A percentile compares a stretch with the other conserved stretches of the same genome.
Evolutionary conservation across 2,797 vertebrate species (phyloP).

Genomic region (Artibeus lituratus): DNA sequence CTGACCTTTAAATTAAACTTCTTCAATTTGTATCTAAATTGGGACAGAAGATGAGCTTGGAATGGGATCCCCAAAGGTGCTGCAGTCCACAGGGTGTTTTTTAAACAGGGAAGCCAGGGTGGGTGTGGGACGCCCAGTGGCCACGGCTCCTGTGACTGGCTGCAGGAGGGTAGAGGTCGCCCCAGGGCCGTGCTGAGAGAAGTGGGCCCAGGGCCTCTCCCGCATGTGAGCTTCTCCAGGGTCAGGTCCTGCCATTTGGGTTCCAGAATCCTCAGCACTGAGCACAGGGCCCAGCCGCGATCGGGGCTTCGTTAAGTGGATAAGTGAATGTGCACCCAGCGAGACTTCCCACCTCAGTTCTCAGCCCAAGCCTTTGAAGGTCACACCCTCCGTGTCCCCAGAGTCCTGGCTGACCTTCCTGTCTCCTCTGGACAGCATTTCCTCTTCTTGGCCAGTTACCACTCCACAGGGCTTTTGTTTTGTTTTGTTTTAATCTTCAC

Average conservation of each 20-base stretch:
- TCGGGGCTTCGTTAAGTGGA: rapidly evolving
- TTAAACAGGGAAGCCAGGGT: constrained; percentile 47
- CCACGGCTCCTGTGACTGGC: neutral
- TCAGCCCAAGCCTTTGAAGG: neutral
- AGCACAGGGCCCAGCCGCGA: rapidly evolving
- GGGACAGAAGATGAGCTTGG: constrained; percentile 49
- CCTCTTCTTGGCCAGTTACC: neutral
- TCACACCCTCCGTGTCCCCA: neutral
- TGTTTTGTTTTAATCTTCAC: neutral
- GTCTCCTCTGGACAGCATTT: neutral
- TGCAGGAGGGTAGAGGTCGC: rapidly evolving
- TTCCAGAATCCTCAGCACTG: neutral
- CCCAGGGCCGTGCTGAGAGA: neutral
- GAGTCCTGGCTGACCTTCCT: neutral
- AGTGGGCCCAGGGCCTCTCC: too few relatives aligned
- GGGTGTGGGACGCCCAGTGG: constrained; percentile 45
- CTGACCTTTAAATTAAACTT: constrained; percentile 71
- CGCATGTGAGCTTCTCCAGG: rapidly evolving
- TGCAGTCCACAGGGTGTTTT: neutral
- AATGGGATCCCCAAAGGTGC: constrained; percentile 47
- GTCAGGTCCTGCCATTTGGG: rapidly evolving
- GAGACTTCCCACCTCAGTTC: neutral
- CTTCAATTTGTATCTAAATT: constrained; percentile 58
- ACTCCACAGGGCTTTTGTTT: too few relatives aligned
- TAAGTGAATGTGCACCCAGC: neutral